Conservation (phyloP, 1,140 invertebrate genomes). For the Pachyrhynchus sulphureomaculatus region DNA sequence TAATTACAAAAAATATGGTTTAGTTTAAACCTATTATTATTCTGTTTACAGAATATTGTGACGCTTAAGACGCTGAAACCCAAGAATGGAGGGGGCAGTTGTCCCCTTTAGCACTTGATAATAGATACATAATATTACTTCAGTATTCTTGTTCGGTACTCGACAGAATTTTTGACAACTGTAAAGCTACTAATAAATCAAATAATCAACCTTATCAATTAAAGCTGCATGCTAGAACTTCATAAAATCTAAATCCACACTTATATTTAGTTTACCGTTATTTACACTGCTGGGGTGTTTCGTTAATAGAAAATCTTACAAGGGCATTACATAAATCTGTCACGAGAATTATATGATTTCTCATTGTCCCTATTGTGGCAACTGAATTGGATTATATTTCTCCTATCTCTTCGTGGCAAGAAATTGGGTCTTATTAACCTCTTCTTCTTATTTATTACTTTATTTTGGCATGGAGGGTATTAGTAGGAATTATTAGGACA, state of each 20-base stretch:
- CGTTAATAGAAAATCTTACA: constrained; percentile 32
- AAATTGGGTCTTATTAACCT: constrained; percentile 26
- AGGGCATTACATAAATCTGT: constrained; percentile 33
- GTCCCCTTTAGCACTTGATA: too few relatives aligned
- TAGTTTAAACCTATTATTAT: too few relatives aligned
- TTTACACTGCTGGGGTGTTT: constrained; percentile 15
- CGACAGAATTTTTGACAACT: too few relatives aligned
- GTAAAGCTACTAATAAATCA: too few relatives aligned
- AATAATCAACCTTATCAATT: too few relatives aligned
- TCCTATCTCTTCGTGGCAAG: constrained; percentile 8
- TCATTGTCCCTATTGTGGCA: constrained; percentile 28
- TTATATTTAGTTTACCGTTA: neutral
- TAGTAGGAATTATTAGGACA: constrained; percentile 10
- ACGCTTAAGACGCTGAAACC: too few relatives aligned
- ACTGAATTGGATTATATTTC: constrained; percentile 23
- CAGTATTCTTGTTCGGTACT: too few relatives aligned
- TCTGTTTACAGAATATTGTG: too few relatives aligned
- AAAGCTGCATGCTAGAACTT: constrained; percentile 19
- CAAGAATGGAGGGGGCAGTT: too few relatives aligned
- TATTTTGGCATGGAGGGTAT: constrained; percentile 18
- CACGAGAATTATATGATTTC: constrained; percentile 28
- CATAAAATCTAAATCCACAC: constrained; percentile 13
- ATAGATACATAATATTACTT: too few relatives aligned
- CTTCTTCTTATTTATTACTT: constrained; percentile 27
- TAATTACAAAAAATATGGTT: too few relatives aligned